Conservation (phyloP, 2,113 vertebrate species). For the Crotalus helleri region DNA sequence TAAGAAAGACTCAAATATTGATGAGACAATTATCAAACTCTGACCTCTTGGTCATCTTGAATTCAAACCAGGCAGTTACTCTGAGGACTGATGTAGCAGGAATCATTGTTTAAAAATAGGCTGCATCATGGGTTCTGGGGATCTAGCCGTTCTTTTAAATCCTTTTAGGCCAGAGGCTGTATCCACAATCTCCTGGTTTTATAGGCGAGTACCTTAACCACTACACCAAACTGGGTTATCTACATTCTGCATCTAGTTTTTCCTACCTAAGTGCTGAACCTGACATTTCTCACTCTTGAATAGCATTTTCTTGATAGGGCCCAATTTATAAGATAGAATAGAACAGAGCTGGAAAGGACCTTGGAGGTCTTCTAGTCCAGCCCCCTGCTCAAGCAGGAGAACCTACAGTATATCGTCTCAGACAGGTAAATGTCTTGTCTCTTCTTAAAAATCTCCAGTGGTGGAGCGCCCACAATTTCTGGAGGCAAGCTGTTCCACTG, state of each 20-base stretch:
- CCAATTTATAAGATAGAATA: not conserved
- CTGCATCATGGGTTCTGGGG: not conserved
- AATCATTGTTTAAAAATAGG: not conserved
- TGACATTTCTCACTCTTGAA: not conserved
- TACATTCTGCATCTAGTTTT: not conserved
- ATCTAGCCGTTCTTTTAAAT: not conserved
- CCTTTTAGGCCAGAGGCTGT: not conserved
- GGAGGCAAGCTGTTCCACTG: no score
- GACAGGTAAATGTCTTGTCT: no score
- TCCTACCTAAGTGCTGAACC: not conserved
- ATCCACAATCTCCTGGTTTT: not conserved
- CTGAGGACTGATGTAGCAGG: not conserved
- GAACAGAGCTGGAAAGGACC: no score
- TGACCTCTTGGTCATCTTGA: not conserved
- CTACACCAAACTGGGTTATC: not conserved
- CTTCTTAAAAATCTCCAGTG: no score
- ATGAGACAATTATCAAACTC: not conserved
- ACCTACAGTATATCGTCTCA: no score
- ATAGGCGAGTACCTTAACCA: not conserved
- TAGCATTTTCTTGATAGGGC: not conserved
- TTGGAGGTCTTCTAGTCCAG: no score
- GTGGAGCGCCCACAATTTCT: no score
- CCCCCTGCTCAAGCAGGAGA: no score
- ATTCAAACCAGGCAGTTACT: not conserved
- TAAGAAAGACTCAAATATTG: conserved; percentile 28